Conservation (phyloP, 2,797 vertebrate species). For the Pantherophis alleghaniensis region DNA sequence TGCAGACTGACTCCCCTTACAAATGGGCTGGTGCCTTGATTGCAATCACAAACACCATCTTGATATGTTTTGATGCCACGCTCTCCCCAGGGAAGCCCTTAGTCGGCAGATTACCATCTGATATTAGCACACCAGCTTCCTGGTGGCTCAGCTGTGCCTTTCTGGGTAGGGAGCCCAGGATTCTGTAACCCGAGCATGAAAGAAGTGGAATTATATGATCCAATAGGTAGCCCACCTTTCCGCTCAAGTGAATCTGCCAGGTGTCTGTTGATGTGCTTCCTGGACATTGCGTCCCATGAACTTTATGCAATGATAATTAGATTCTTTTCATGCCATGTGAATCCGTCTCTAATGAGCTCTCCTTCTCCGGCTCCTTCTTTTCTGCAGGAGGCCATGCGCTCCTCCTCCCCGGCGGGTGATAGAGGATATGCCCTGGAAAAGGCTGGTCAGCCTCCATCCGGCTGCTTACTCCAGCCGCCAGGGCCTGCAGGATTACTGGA, state of each 20-base stretch:
- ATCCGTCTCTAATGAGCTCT: not conserved
- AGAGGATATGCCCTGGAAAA: not conserved
- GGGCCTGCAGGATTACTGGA: not conserved
- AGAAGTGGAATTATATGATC: not conserved
- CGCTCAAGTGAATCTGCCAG: not conserved
- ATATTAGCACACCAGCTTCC: not conserved
- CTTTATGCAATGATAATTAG: not conserved
- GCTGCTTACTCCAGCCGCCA: not conserved
- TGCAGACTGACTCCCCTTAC: not conserved
- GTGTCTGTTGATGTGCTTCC: not conserved
- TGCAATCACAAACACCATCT: not conserved
- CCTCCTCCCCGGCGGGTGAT: not conserved
- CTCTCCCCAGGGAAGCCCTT: not conserved
- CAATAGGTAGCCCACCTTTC: not conserved
- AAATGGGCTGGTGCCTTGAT: not conserved
- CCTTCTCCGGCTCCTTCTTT: not conserved
- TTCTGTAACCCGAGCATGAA: not conserved
- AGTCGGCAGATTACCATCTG: not conserved
- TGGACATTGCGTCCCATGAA: not conserved
- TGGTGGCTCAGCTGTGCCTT: not conserved
- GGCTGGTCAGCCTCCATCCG: not conserved
- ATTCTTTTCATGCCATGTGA: not conserved
- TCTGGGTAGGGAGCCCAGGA: not conserved
- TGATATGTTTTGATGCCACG: not conserved
- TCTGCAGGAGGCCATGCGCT: rapidly evolving